These are phyloP conservation scores for Babyrousa celebensis DNA, from an alignment of 2,797 vertebrate species.

Conservation along the genomic window DNA sequence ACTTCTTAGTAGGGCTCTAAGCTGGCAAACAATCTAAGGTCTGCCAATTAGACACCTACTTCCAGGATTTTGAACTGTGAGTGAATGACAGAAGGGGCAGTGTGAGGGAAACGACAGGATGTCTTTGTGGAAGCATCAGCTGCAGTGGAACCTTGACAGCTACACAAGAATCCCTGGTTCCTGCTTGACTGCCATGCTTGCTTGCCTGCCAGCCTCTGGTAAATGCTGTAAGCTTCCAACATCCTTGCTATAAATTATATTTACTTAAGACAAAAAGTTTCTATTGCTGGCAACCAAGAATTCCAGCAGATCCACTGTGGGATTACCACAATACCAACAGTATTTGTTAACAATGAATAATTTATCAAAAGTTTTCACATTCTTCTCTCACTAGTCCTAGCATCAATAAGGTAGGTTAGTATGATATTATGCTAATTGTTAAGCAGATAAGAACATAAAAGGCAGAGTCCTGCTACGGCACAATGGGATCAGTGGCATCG, in stretches of 20 bases:
- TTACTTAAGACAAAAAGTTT: not conserved
- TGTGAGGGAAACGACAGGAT: not conserved
- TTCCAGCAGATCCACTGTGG: not conserved
- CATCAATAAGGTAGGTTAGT: not conserved
- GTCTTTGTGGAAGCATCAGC: not conserved
- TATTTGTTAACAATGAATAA: not conserved
- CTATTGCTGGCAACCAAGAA: not conserved
- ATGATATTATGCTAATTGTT: not conserved
- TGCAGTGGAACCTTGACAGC: not conserved
- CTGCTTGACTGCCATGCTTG: not conserved
- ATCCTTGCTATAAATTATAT: not conserved
- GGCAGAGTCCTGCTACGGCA: too few relatives aligned
- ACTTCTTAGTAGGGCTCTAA: not conserved
- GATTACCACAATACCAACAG: not conserved
- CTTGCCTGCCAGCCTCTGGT: not conserved
- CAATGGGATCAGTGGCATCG: too few relatives aligned
- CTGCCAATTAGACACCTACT: not conserved
- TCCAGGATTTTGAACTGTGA: not conserved
- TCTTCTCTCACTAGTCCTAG: constrained; percentile 6
- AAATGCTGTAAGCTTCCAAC: not conserved
- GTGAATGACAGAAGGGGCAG: not conserved
- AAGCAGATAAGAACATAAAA: not conserved
- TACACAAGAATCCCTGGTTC: not conserved
- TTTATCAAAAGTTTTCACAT: constrained; percentile 19
- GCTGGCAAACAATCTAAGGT: not conserved